Evolutionary conservation across 2,888 invertebrate genomes (phyloP), one percentile per base, ranked within the genome.

Genomic region (Orthosia cruda): DNA sequence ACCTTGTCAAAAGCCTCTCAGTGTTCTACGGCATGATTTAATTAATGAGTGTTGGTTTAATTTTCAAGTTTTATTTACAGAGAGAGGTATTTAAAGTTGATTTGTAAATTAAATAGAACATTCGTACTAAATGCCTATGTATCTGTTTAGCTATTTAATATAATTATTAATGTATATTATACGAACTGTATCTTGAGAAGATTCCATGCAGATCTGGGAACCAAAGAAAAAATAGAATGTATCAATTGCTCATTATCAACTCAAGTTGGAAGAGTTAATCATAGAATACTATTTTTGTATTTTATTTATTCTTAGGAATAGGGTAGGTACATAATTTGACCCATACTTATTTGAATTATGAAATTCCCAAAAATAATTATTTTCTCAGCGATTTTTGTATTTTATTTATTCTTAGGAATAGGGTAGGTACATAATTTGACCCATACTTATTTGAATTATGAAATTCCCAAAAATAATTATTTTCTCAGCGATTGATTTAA

Each of bases 1-100:
- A 95, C 94, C 92, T 96, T 94, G 94, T 96, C 96, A 96, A 95
- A 96, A 93, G 94, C 95, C 95, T 93, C 90, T 89, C 90, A 86
- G 89, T 91, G 89, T 91, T 91, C 90, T 85, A 84, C 85, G 84
- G 88, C 87, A 88, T 89, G 87, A 90, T 91, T 92, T 92, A 93
- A 93, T 93, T 92, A 92, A 86, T 82, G 80, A 86, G 83, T 86
- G 87, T 89, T 89, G 87, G 85, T 86, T 88, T 88, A 87, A 84
- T 80, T 89, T 71, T 64, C 71, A 80, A 81, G 73, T 83, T 81
- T 82, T 71, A 84, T 81, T 77, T 40, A 32, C 45, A 72, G 58
- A 66, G 52, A 84, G 61, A 52, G 49, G 47, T 85, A 47, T 58
- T 77, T 78, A 73, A 80, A 74, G 63, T 74, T 83, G 61, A 80